Conservation (phyloP, 2,888 invertebrate species). For the Drosophila flavopinicola region DNA sequence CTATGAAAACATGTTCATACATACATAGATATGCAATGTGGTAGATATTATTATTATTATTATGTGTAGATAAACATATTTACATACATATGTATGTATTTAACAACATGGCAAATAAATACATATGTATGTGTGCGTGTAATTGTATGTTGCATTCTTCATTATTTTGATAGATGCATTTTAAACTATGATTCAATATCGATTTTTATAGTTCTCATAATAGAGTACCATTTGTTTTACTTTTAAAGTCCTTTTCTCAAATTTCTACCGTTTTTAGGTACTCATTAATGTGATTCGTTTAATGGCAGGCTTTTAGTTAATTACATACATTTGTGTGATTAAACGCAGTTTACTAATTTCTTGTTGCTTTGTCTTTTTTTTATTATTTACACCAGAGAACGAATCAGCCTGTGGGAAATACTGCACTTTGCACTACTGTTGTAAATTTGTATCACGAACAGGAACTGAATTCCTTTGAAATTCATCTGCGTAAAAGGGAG, state of each 20-base stretch:
- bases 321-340: constrained; percentile 2
- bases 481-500: constrained; percentile 22
- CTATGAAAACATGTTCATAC: not conserved
- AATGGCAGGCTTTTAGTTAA: not conserved
- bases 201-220: constrained; percentile 46
- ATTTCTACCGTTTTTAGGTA: constrained; percentile 6
- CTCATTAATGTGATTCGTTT: not conserved
- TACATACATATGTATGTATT: constrained; percentile 1
- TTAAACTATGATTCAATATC: constrained; percentile 44
- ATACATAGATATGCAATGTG: not conserved
- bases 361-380: constrained; percentile 12
- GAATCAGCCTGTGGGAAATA: constrained; percentile 33
- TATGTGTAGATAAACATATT: not conserved
- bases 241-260: constrained; percentile 3
- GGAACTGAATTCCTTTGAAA: constrained; percentile 51
- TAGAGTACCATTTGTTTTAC: constrained; percentile 15
- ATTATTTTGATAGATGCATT: constrained; percentile 24
- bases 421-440: constrained; percentile 47
- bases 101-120: not conserved
- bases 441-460: constrained; percentile 60
- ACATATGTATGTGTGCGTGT: constrained; percentile 1
- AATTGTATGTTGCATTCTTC: not conserved
- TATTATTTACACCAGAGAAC: constrained; percentile 53
- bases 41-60: not conserved
- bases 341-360: not conserved